A percentile compares a stretch with the other conserved stretches of the same genome.
Conservation (phyloP, 2,113 vertebrate species). For the Leptobrachium leishanense region DNA sequence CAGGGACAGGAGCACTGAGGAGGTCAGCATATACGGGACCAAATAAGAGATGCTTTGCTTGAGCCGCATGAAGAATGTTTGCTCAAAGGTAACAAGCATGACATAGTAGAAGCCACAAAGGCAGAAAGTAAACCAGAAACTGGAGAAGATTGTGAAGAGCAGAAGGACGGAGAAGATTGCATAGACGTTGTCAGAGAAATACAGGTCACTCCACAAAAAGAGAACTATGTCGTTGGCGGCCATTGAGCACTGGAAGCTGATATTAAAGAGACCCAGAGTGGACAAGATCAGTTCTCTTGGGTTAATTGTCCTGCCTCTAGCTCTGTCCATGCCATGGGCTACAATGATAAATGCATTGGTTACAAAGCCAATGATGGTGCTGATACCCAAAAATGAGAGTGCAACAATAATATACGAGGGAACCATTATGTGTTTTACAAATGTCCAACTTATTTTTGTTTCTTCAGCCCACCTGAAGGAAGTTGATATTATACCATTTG, state of each 20-base stretch:
- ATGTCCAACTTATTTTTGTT: not conserved
- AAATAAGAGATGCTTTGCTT: slow-evolving; percentile 47
- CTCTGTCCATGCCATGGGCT: slow-evolving; percentile 50
- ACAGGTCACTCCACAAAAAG: not conserved
- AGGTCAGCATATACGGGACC: slow-evolving; percentile 44
- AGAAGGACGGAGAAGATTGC: slow-evolving; percentile 47
- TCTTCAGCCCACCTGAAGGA: not conserved
- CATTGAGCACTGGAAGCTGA: slow-evolving; percentile 29
- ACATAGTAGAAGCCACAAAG: slow-evolving; percentile 57
- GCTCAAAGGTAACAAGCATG: slow-evolving; percentile 50
- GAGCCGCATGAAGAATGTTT: slow-evolving; percentile 25
- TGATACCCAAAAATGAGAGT: slow-evolving; percentile 3
- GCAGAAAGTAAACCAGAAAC: slow-evolving; percentile 53
- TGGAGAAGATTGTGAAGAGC: slow-evolving; percentile 41
- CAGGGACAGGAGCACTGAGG: not conserved
- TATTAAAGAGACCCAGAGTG: slow-evolving; percentile 56
- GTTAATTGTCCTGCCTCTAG: slow-evolving; percentile 52
- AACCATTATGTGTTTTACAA: not conserved
- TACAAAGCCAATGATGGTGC: slow-evolving; percentile 51
- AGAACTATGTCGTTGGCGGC: not conserved
- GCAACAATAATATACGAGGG: not conserved
- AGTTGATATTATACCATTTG: not conserved
- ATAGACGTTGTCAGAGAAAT: slow-evolving; percentile 43
- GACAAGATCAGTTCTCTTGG: slow-evolving; percentile 56
- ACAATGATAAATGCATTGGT: slow-evolving; percentile 57